Evolutionary conservation across 2,888 invertebrate genomes (phyloP).

Genomic region (Herminia tarsipennalis): DNA sequence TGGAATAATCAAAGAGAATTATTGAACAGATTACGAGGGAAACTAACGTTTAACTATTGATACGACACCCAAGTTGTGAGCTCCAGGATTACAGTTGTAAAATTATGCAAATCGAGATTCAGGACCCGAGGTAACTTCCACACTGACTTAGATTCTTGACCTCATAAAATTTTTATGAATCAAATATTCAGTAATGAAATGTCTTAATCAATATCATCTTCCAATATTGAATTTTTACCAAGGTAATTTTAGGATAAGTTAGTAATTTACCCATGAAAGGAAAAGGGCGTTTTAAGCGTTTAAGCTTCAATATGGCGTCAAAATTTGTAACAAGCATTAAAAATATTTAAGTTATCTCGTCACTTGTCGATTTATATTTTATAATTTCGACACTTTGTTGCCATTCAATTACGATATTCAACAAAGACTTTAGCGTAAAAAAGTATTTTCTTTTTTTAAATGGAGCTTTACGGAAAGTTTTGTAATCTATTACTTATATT

Average conservation of each 20-base stretch:
- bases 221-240: conserved; percentile 19
- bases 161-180: conserved; percentile 32
- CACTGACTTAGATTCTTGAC: conserved; percentile 11
- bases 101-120: conserved; percentile 52
- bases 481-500: conserved; percentile 24
- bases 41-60: conserved; percentile 46
- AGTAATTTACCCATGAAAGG: too few relatives aligned
- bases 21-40: conserved; percentile 39
- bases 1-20: conserved; percentile 32
- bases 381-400: too few relatives aligned
- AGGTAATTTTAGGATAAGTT: conserved; percentile 3
- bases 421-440: too few relatives aligned
- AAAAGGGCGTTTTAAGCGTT: too few relatives aligned
- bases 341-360: too few relatives aligned
- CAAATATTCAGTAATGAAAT: conserved; percentile 23
- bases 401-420: too few relatives aligned
- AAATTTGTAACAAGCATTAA: too few relatives aligned
- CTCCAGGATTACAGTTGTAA: conserved; percentile 52
- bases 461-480: conserved; percentile 9
- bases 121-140: background rate
- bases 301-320: too few relatives aligned
- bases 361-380: too few relatives aligned
- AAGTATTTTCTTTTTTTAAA: too few relatives aligned
- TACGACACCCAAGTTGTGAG: conserved; percentile 47
- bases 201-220: conserved; percentile 27